Evolutionary conservation across 2,888 invertebrate genomes (phyloP), one percentile per base, ranked within the genome.

Genomic region (Diaphora mendica): DNA sequence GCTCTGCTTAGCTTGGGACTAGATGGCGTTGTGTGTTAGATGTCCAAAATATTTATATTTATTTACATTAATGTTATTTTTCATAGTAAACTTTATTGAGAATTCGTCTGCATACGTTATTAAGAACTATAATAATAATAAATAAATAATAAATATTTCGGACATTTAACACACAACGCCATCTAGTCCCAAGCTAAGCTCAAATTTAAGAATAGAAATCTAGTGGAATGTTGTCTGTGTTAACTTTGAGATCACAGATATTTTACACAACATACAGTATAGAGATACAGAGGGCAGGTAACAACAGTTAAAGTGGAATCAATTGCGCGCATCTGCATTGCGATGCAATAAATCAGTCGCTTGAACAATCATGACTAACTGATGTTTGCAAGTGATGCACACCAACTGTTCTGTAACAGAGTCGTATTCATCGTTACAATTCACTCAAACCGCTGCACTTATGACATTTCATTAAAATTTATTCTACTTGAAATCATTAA

Each of bases 281-380:
- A n/a, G 20, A 9, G 51, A 8, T n/a, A 55, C 33, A 23, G 11
- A 35, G 48, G 20, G 35, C 51, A 71, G 39, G 30, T 55, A 15
- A 30, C 33, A 15, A 30, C 33, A 42, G 66, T 77, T 9, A 30
- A 23, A 35, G 33, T 51, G 83, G 82, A 86, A 88, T 88, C 89
- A 88, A 87, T 87, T 82, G 78, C 76, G 79, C 65, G 76, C 83
- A 83, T 85, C 87, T 85, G 89, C 88, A 89, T 82, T 89, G 89
- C 89, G 89, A 85, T 82, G 84, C 82, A 76, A 87, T 89, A 87
- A 87, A 87, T 88, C 87, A 83, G 81, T 74, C 73, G 73, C 77
- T 74, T 71, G 76, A 55, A 74, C 75, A 74, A 73, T 79, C 75
- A 77, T 64, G 44, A 64, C 64, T 9, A 26, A 55, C 30, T 42